These are phyloP conservation scores for Limanda limanda DNA, from an alignment of 2,113 vertebrate genomes.

Conservation along the genomic window DNA sequence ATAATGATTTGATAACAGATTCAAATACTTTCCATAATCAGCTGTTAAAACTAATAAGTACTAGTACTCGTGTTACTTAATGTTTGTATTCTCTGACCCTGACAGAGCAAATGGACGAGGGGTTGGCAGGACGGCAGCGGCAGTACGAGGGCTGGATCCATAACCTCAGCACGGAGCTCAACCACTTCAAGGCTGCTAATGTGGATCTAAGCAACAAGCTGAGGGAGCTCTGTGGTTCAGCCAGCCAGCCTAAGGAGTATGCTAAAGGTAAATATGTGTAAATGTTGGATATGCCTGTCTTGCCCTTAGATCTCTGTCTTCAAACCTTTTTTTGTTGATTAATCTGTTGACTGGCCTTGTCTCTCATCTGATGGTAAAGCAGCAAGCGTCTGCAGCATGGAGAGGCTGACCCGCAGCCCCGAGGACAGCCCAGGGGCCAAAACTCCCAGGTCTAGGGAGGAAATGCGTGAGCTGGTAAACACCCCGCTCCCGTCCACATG, in stretches of 20 bases:
- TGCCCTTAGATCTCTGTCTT: too few species aligned
- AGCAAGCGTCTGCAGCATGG: slow-evolving; percentile 34
- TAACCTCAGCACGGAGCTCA: slow-evolving; percentile 90
- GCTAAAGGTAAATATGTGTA: slow-evolving; percentile 80
- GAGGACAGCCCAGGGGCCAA: slow-evolving; percentile 42
- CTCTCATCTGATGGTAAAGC: slow-evolving; percentile 55
- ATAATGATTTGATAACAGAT: neutral
- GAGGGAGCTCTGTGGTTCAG: slow-evolving; percentile 67
- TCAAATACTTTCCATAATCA: neutral
- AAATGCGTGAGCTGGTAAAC: slow-evolving; percentile 87
- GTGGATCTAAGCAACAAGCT: slow-evolving; percentile 90
- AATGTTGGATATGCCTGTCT: too few species aligned
- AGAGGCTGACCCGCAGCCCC: slow-evolving; percentile 46
- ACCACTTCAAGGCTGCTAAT: slow-evolving; percentile 86
- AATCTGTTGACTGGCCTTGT: slow-evolving; percentile 1
- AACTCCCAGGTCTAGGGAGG: slow-evolving; percentile 79
- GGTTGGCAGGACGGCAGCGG: slow-evolving; percentile 88
- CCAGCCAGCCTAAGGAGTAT: slow-evolving; percentile 71
- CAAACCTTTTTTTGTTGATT: neutral
- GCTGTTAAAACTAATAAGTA: neutral
- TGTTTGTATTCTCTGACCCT: neutral
- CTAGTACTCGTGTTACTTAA: neutral
- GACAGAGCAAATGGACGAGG: slow-evolving; percentile 93
- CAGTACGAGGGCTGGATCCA: slow-evolving; percentile 92
- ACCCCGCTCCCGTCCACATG: slow-evolving; percentile 90